Evolutionary conservation across 2,113 vertebrate genomes (phyloP), one percentile per base, ranked within the genome.

Genomic region (Leptocoma aspasia): DNA sequence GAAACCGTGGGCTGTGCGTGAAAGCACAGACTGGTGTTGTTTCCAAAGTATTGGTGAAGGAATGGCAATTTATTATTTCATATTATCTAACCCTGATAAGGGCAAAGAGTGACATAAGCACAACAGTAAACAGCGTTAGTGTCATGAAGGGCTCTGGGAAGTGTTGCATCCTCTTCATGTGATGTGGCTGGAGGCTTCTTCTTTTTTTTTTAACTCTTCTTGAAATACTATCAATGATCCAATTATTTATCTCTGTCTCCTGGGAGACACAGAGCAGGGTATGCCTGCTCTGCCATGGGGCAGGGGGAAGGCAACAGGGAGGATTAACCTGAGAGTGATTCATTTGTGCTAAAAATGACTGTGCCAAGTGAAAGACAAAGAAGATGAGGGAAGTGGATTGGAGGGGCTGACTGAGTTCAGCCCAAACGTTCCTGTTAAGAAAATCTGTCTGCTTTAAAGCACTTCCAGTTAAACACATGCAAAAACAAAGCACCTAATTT

Each of bases 1-100:
- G 13, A 52, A 72, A 35, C 70, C 0, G 0, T 35, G n/a, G 52
- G 30, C 60, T 64, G 24, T 21, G 42, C 70, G 41, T 1, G 6
- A 61, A 90, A 45, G 42, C 72, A 66, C 0, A 4, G n/a, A 23
- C 77, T 89, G 70, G 63, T 73, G 79, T 24, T 63, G 19, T 33
- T 89, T 50, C 66, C 78, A 77, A 86, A 76, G n/a, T 56, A 4
- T 14, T 54, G 22, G 28, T 77, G 78, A 72, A 87, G 73, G 53
- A 89, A 80, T n/a, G 53, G 44, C 37, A 70, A 63, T 65, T 89
- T 66, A n/a, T 82, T 94, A 47, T 86, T 94, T 94, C 28, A 65
- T 64, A 41, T 57, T 0, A 72, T 69, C 42, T 92, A 73, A 80
- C 54, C 16, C 61, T 53, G 50, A 26, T 72, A 39, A 89, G n/a